Evolutionary conservation across 1,140 invertebrate species (phyloP).

Genomic region (Neoseiulus cucumeris): DNA sequence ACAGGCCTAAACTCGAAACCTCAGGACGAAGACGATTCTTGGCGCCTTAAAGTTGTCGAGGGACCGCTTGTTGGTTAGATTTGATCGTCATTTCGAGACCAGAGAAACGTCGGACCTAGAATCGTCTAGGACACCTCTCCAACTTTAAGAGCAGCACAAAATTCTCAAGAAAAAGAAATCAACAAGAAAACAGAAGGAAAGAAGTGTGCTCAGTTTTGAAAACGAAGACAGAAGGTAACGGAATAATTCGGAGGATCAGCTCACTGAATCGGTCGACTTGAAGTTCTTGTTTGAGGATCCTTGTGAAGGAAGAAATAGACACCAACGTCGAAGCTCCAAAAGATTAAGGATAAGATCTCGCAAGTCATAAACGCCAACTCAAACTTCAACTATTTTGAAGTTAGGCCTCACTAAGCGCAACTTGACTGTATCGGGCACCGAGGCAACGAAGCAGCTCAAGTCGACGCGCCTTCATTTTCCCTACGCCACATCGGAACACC

Average conservation of each 20-base stretch:
- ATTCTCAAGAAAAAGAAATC: not conserved
- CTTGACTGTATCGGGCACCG: no score
- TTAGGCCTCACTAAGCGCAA: no score
- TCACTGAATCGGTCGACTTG: conserved; percentile 8
- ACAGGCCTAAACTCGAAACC: conserved; percentile 3
- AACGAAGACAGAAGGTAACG: no score
- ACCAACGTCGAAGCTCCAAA: not conserved
- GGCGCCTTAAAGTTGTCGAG: conserved; percentile 6
- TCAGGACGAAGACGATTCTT: conserved; percentile 3
- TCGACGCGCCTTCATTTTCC: no score
- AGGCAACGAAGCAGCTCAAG: no score
- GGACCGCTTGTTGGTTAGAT: not conserved
- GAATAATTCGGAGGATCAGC: not conserved
- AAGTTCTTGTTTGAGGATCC: conserved; percentile 11
- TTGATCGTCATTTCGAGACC: not conserved
- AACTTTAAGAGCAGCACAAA: not conserved
- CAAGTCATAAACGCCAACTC: not conserved
- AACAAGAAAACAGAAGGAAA: not conserved
- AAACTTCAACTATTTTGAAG: no score
- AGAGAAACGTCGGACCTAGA: conserved; percentile 2
- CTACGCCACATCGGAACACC: no score
- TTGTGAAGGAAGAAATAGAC: not conserved
- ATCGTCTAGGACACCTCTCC: not conserved
- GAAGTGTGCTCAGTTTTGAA: no score
- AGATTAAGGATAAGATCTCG: conserved; percentile 2